These are phyloP conservation scores for Leucoraja ocellata DNA, from an alignment of 2,797 vertebrate species.

Conservation along the genomic window DNA sequence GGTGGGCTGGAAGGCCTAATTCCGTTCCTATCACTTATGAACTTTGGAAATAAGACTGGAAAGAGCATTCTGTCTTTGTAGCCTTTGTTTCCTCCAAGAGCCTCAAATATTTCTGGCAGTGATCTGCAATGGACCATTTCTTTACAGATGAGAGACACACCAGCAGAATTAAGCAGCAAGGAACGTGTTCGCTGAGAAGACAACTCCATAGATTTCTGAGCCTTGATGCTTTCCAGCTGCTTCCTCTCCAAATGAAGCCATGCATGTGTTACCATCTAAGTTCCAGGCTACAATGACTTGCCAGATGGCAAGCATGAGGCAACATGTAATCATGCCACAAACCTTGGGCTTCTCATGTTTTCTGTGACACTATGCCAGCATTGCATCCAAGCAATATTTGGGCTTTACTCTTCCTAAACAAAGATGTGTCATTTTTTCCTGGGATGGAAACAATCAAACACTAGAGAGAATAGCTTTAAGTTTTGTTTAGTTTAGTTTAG, in stretches of 20 bases:
- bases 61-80: background rate
- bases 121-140: background rate
- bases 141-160: background rate
- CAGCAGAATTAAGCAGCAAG: background rate
- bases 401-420: background rate
- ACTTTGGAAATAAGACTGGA: background rate
- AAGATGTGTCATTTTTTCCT: background rate
- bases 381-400: background rate
- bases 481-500: too few relatives aligned
- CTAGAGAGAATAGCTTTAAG: too few relatives aligned
- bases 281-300: background rate
- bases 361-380: background rate
- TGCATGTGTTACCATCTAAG: background rate
- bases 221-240: background rate
- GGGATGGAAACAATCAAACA: too few relatives aligned
- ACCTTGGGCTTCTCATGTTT: background rate
- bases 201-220: background rate
- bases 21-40: too few relatives aligned
- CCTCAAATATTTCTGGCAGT: background rate
- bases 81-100: background rate
- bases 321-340: background rate
- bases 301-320: too few relatives aligned
- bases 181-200: too few relatives aligned
- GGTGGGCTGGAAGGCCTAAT: too few relatives aligned
- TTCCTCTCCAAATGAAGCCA: background rate